Conservation (phyloP, 2,888 invertebrate genomes). For the Zhuqinia jingwanae region DNA sequence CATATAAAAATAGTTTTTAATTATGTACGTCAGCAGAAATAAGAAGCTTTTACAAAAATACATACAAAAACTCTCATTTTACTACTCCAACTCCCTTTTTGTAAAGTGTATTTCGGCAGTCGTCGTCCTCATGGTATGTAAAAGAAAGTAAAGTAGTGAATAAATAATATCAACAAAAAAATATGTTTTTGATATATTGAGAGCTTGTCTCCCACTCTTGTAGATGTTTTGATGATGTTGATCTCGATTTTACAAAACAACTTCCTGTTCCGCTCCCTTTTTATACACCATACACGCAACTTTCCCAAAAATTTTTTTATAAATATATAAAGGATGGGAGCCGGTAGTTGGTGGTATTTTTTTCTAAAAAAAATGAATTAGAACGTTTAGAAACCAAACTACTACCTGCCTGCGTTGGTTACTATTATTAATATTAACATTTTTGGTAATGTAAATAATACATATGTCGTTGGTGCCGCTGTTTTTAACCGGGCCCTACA, state of each 20-base stretch:
- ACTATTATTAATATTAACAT: too few relatives aligned
- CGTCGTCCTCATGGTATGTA: too few relatives aligned
- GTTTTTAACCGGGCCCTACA: too few relatives aligned
- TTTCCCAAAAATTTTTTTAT: constrained; percentile 37
- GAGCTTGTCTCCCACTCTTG: constrained; percentile 18
- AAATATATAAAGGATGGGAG: not conserved
- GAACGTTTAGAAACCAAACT: too few relatives aligned
- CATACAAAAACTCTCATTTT: too few relatives aligned
- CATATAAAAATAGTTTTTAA: not conserved
- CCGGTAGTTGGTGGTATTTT: not conserved
- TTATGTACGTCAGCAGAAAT: not conserved
- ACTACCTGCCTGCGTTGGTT: too few relatives aligned
- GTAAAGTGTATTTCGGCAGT: too few relatives aligned
- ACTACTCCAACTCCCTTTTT: too few relatives aligned
- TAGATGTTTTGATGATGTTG: constrained; percentile 5
- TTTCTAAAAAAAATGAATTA: not conserved
- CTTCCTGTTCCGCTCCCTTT: constrained; percentile 62
- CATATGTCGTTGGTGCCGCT: too few relatives aligned
- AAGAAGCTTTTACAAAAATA: not conserved
- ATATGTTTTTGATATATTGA: constrained; percentile 14
- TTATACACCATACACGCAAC: constrained; percentile 4
- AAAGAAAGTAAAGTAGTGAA: too few relatives aligned
- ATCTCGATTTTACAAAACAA: constrained; percentile 28
- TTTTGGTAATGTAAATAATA: too few relatives aligned
- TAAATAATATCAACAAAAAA: constrained; percentile 1